These are phyloP conservation scores for Encarsia formosa DNA, from an alignment of 2,888 invertebrate species.

Conservation along the genomic window DNA sequence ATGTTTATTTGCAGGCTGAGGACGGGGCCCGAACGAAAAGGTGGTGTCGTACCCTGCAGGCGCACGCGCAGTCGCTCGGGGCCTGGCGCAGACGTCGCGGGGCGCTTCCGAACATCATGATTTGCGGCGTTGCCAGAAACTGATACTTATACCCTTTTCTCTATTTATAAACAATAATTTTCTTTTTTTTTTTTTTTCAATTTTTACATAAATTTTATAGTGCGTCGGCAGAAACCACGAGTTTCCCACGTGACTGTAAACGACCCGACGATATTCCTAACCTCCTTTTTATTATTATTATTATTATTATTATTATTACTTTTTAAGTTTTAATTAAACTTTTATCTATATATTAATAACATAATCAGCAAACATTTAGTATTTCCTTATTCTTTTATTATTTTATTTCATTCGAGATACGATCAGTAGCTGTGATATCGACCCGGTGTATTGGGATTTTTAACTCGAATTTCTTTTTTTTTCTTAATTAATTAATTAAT, in stretches of 20 bases:
- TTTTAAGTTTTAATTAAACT: not conserved
- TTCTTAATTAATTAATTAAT: too few species aligned
- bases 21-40: constrained; percentile 79
- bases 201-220: constrained; percentile 32
- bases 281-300: constrained; percentile 2
- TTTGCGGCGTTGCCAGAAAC: constrained; percentile 63
- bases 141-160: constrained; percentile 25
- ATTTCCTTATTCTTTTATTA: constrained; percentile 18
- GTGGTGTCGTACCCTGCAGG: constrained; percentile 88
- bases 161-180: too few species aligned
- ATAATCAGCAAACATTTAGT: not conserved
- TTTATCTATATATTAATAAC: not conserved
- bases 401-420: constrained; percentile 29
- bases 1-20: constrained; percentile 78
- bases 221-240: constrained; percentile 46
- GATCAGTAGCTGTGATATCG: constrained; percentile 50
- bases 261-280: too few species aligned
- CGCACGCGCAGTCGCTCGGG: constrained; percentile 87
- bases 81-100: constrained; percentile 88
- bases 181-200: too few species aligned
- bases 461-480: too few species aligned
- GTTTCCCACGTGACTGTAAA: constrained; percentile 48
- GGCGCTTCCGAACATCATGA: constrained; percentile 96
- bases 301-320: constrained; percentile 28
- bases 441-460: constrained; percentile 44